These are phyloP conservation scores for Encarsia formosa DNA, from an alignment of 2,888 invertebrate species.

Conservation along the genomic window DNA sequence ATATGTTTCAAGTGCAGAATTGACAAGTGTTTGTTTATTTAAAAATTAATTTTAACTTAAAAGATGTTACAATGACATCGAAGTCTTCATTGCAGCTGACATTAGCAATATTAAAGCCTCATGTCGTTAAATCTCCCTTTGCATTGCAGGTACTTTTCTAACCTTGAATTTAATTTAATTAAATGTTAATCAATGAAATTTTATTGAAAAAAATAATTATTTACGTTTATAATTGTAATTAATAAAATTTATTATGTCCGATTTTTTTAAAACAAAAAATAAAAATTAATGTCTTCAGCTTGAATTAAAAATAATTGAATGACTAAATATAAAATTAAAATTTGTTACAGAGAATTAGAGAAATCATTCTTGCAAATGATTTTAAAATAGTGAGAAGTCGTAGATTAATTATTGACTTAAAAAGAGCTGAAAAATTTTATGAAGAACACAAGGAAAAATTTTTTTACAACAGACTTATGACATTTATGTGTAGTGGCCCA, in stretches of 20 bases:
- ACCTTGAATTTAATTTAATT: slow-evolving; percentile 20
- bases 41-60: too few species aligned
- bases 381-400: slow-evolving; percentile 72
- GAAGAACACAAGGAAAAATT: slow-evolving; percentile 77
- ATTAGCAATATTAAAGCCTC: slow-evolving; percentile 83
- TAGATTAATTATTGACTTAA: slow-evolving; percentile 58
- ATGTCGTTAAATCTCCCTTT: slow-evolving; percentile 72
- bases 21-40: too few species aligned
- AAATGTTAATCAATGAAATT: slow-evolving; percentile 13
- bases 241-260: neutral
- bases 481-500: slow-evolving; percentile 85
- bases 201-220: neutral
- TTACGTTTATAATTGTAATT: neutral
- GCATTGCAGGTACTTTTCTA: slow-evolving; percentile 56
- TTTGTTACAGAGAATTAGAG: slow-evolving; percentile 62
- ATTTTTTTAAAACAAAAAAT: neutral
- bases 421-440: slow-evolving; percentile 73
- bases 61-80: slow-evolving; percentile 33
- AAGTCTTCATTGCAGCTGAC: slow-evolving; percentile 60
- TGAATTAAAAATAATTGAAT: too few species aligned
- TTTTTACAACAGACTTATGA: slow-evolving; percentile 75
- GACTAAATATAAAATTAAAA: too few species aligned
- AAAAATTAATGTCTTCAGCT: neutral
- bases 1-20: too few species aligned
- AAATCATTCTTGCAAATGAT: slow-evolving; percentile 62